Conservation (phyloP, 2,797 vertebrate genomes). For the Dermochelys coriacea region DNA sequence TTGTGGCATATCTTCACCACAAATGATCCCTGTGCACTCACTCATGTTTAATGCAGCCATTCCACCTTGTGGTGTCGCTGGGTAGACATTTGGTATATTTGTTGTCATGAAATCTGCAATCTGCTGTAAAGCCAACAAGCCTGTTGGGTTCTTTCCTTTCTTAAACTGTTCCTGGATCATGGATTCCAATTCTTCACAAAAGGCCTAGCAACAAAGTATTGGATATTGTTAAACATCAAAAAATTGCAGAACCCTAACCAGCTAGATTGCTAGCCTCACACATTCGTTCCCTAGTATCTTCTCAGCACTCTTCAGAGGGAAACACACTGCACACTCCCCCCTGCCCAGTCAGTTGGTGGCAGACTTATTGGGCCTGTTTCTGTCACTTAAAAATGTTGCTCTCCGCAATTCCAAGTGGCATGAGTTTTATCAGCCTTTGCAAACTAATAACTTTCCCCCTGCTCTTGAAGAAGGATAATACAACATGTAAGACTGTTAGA, state of each 20-base stretch:
- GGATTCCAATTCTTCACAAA: slow-evolving; percentile 97
- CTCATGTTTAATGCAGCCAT: slow-evolving; percentile 99
- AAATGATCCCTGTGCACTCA: slow-evolving; percentile 79
- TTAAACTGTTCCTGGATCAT: slow-evolving; percentile 99
- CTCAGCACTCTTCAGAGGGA: neutral
- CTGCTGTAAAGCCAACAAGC: slow-evolving; percentile 95
- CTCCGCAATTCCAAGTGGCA: neutral
- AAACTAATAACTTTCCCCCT: neutral
- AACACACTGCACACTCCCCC: neutral
- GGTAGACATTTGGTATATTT: slow-evolving; percentile 94
- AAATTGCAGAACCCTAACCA: neutral
- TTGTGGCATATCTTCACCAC: neutral
- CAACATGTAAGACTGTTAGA: neutral
- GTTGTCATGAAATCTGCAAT: slow-evolving; percentile 99
- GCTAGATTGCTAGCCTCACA: neutral
- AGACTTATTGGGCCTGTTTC: neutral
- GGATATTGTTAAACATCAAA: neutral
- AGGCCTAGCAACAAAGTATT: slow-evolving; percentile 84
- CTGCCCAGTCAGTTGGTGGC: neutral
- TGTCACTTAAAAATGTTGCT: neutral
- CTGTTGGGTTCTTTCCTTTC: slow-evolving; percentile 97
- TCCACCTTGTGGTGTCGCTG: slow-evolving; percentile 94
- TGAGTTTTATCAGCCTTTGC: neutral
- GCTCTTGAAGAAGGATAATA: neutral
- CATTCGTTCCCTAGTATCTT: neutral